Conservation (phyloP, 2,797 vertebrate genomes). For the Alca torda region DNA sequence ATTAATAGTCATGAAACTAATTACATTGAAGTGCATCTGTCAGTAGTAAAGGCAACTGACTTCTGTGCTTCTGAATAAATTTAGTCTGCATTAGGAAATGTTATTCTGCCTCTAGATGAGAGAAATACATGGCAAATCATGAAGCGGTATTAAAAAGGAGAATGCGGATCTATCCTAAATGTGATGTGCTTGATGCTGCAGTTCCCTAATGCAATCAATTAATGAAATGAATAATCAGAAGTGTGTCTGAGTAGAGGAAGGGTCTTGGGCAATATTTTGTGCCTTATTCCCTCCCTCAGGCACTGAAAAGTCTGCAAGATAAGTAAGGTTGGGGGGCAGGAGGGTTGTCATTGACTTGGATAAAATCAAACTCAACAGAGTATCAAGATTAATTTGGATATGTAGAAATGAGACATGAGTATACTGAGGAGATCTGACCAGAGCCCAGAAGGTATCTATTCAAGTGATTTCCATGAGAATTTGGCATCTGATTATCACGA, state of each 20-base stretch:
- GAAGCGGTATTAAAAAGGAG: conserved; percentile 22
- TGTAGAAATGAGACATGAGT: neutral
- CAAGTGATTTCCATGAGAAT: neutral
- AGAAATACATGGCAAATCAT: conserved; percentile 26
- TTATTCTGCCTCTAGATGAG: conserved; percentile 37
- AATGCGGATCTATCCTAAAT: conserved; percentile 5
- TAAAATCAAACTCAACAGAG: neutral
- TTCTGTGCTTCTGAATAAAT: conserved; percentile 59
- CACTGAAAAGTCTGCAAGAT: neutral
- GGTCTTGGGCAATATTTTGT: neutral
- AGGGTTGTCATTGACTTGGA: neutral
- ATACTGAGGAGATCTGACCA: neutral
- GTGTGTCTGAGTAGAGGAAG: neutral
- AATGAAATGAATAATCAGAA: conserved; percentile 20
- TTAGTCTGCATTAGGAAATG: neutral
- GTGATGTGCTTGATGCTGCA: neutral
- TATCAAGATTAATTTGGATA: neutral
- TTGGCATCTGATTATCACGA: neutral
- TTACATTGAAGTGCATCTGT: conserved; percentile 47
- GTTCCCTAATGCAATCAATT: conserved; percentile 24
- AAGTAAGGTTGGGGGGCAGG: neutral
- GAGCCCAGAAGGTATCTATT: neutral
- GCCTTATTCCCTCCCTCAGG: neutral
- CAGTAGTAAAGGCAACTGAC: conserved; percentile 17
- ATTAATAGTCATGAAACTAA: conserved; percentile 73